Conservation (phyloP, 1,140 invertebrate species). For the Eumeta japonica region DNA sequence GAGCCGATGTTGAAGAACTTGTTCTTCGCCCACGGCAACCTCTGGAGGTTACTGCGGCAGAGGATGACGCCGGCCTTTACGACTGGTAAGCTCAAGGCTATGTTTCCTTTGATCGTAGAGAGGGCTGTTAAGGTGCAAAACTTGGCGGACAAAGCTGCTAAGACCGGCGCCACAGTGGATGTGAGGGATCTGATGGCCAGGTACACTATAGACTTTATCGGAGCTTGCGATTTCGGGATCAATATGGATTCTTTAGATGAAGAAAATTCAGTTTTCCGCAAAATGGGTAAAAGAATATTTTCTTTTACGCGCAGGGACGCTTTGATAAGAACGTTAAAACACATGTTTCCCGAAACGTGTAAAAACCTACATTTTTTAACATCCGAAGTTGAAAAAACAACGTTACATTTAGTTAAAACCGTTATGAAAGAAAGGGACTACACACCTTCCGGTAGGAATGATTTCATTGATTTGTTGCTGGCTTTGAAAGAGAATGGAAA, state of each 20-base stretch:
- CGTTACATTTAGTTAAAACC: too few species aligned
- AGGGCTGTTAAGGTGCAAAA: slow-evolving; percentile 31
- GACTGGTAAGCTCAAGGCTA: slow-evolving; percentile 57
- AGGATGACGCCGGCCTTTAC: slow-evolving; percentile 62
- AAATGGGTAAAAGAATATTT: slow-evolving; percentile 39
- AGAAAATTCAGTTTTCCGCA: slow-evolving; percentile 34
- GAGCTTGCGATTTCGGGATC: slow-evolving; percentile 45
- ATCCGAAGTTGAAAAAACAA: too few species aligned
- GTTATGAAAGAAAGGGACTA: too few species aligned
- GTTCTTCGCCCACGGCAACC: slow-evolving; percentile 30
- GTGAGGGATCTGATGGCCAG: slow-evolving; percentile 45
- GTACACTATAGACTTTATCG: slow-evolving; percentile 57
- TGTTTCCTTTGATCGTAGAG: slow-evolving; percentile 50
- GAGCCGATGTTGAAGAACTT: slow-evolving; percentile 31
- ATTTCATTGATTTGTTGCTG: too few species aligned
- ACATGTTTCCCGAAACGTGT: slow-evolving; percentile 19
- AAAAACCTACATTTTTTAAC: slow-evolving; percentile 18
- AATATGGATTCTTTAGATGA: slow-evolving; percentile 35
- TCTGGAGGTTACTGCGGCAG: slow-evolving; percentile 57
- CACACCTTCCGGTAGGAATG: too few species aligned
- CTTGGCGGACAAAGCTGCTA: slow-evolving; percentile 13
- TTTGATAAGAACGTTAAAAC: slow-evolving; percentile 8
- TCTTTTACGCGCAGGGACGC: slow-evolving; percentile 9
- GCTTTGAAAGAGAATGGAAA: too few species aligned
- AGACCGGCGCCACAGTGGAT: slow-evolving; percentile 22